Conservation (phyloP, 2,797 vertebrate species). For the Macropodus opercularis region DNA sequence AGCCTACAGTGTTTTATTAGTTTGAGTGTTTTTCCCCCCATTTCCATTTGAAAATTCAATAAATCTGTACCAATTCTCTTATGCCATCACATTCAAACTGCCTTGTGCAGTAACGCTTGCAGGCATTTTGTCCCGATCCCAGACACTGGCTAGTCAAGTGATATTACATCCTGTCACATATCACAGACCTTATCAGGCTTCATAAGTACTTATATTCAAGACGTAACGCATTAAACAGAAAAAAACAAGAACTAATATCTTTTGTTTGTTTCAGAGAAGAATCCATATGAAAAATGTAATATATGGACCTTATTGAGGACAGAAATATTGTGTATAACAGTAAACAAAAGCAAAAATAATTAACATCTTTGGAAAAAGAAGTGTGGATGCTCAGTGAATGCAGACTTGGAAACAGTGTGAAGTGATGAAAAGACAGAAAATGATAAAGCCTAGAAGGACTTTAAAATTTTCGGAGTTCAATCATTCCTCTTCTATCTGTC, state of each 20-base stretch:
- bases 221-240: conserved; percentile 78
- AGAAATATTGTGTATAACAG: conserved; percentile 47
- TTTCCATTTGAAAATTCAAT: conserved; percentile 79
- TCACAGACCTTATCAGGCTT: conserved; percentile 64
- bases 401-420: conserved; percentile 7
- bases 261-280: conserved; percentile 72
- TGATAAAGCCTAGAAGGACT: conserved; percentile 32
- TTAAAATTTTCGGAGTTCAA: conserved; percentile 50
- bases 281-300: conserved; percentile 79
- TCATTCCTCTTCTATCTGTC: conserved; percentile 52
- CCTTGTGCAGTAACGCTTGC: conserved; percentile 56
- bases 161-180: conserved; percentile 71
- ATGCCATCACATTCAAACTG: conserved; percentile 52
- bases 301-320: conserved; percentile 53
- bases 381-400: conserved; percentile 23
- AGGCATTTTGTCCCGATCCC: conserved; percentile 68
- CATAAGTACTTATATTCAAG: conserved; percentile 75
- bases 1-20: conserved; percentile 73
- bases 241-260: conserved; percentile 72
- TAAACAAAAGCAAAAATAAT: conserved; percentile 44
- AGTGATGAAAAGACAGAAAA: conserved; percentile 18
- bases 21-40: conserved; percentile 28
- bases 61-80: conserved; percentile 70
- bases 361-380: conserved; percentile 27
- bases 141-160: conserved; percentile 45